phyloP scores from a whole-genome alignment of 2,113 vertebrate species.

The Anguilla japonica region DNA sequence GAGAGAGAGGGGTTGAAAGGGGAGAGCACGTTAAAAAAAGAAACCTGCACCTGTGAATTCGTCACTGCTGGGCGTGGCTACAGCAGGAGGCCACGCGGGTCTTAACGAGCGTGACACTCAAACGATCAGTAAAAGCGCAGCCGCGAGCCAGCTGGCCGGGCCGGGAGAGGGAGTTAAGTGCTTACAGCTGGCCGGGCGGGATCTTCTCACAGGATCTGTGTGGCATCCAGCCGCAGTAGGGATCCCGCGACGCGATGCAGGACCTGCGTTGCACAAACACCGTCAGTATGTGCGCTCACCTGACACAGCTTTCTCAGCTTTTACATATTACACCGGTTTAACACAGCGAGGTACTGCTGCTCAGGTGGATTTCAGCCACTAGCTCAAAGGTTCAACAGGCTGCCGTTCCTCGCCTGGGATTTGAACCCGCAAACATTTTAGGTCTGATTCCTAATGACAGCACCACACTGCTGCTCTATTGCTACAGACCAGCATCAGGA shows the following conservation, averaged over 20 bases:
- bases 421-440: not conserved
- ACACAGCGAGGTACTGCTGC: not conserved
- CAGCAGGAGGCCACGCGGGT: not conserved
- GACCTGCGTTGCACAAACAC: conserved; percentile 67
- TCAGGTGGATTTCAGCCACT: not conserved
- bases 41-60: not conserved
- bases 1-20: not conserved
- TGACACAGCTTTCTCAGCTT: not conserved
- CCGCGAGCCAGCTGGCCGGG: not conserved
- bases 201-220: conserved; percentile 84
- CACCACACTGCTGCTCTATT: not conserved
- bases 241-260: conserved; percentile 91
- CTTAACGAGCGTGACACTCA: not conserved
- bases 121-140: not conserved
- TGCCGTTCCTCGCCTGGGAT: not conserved
- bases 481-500: not conserved
- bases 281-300: not conserved
- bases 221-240: conserved; percentile 91
- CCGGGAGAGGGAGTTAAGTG: conserved; percentile 40
- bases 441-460: too few species aligned
- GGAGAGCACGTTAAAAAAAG: not conserved
- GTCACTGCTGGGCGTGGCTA: not conserved
- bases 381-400: not conserved
- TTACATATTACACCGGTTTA: not conserved
- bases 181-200: conserved; percentile 81